Evolutionary conservation across 2,888 invertebrate species (phyloP), one percentile per base, ranked within the genome.

Genomic region (Sinopyrophorus schimmeli): DNA sequence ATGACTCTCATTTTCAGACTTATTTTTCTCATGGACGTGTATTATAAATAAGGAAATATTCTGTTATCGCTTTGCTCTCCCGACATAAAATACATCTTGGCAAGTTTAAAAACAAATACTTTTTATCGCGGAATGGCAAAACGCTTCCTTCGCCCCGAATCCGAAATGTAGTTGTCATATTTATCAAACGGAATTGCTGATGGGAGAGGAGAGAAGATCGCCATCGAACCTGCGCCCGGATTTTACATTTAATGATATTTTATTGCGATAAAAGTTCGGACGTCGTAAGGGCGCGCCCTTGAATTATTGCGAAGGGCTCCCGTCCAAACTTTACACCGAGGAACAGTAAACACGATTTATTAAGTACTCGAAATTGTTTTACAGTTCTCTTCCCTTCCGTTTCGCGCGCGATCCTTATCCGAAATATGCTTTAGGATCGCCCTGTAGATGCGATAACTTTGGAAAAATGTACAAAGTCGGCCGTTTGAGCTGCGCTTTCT

Each of bases 271-370:
- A 60, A 57, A 52, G 54, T 46, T 51, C n/a, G 53, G 59, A 54
- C 53, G 52, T 56, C 50, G 55, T 28, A 48, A 48, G 61, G 59
- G 54, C 47, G 42, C 47, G 44, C 38, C 47, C 34, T 56, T 61
- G 60, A 64, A 62, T 57, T 64, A 64, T 61, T 48, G 57, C 51
- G 26, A 23, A 50, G 51, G 60, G 62, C n/a, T 54, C 54, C 47
- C 53, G 57, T 53, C 57, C 47, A 51, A 63, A 60, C 50, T 58
- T 62, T 56, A 49, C 61, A 55, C 63, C 49, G 41, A 61, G 61
- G 63, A 58, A 55, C 59, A 54, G 60, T 64, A 64, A 64, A 61
- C 50, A 55, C 60, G 64, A 67, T 67, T 67, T 67, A 67, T 67
- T 63, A 62, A 61, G 57, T 59, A 63, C 49, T 55, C 56, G 60